Evolutionary conservation across 2,888 invertebrate species (phyloP).

Genomic region (Philopedon plagiatum): DNA sequence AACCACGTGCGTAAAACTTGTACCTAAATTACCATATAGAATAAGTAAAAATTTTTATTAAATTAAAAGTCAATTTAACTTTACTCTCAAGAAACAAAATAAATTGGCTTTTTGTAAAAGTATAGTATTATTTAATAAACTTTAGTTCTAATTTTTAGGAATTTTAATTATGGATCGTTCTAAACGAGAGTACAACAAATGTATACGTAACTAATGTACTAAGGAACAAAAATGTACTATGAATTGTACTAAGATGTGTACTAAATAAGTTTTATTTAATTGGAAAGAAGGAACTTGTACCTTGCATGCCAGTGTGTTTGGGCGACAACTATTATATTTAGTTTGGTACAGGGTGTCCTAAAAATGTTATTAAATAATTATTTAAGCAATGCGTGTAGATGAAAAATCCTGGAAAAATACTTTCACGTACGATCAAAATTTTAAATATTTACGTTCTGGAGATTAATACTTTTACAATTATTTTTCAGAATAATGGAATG

Average conservation of each 20-base stretch:
- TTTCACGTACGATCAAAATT: no score
- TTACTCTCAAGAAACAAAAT: background rate
- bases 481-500: no score
- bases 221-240: constrained; percentile 43
- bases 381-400: background rate
- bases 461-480: no score
- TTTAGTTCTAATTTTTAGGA: constrained; percentile 50
- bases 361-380: constrained; percentile 57
- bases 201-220: constrained; percentile 66
- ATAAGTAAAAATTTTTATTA: constrained; percentile 34
- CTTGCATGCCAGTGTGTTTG: constrained; percentile 67
- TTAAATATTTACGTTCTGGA: no score
- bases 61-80: constrained; percentile 13
- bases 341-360: constrained; percentile 17
- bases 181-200: constrained; percentile 68
- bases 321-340: constrained; percentile 53
- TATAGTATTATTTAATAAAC: constrained; percentile 55
- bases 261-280: constrained; percentile 19
- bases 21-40: constrained; percentile 63
- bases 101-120: constrained; percentile 8
- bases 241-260: constrained; percentile 16
- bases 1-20: constrained; percentile 61
- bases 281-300: constrained; percentile 63
- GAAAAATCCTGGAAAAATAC: background rate
- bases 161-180: constrained; percentile 56